Evolutionary conservation across 2,888 invertebrate genomes (phyloP).

Genomic region (Ochropleura leucogaster): DNA sequence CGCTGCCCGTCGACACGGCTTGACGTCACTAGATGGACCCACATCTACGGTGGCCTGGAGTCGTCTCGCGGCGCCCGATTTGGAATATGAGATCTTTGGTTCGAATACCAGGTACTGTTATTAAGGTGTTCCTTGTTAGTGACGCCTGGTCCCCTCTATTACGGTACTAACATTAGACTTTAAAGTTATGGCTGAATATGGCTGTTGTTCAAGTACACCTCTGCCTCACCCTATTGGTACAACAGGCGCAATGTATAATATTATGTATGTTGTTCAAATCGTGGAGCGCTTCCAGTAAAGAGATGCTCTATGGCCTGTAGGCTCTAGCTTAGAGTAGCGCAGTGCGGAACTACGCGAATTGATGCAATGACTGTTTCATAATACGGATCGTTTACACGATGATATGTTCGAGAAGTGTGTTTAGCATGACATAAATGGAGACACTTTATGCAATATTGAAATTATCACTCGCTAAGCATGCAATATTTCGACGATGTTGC

Average conservation of each 20-base stretch:
- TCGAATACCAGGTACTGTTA: too few relatives aligned
- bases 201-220: neutral
- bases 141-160: neutral
- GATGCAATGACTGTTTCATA: conserved; percentile 17
- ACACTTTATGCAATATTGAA: too few relatives aligned
- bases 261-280: conserved; percentile 16
- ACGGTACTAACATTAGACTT: neutral
- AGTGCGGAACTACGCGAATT: conserved; percentile 49
- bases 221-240: neutral
- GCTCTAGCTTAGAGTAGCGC: conserved; percentile 31
- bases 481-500: too few relatives aligned
- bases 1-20: too few relatives aligned
- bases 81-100: too few relatives aligned
- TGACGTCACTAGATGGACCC: too few relatives aligned
- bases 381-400: neutral
- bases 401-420: conserved; percentile 2
- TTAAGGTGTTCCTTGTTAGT: neutral
- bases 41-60: too few relatives aligned
- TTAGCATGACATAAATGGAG: too few relatives aligned
- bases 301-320: conserved; percentile 17
- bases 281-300: conserved; percentile 40
- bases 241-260: neutral
- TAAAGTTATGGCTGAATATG: neutral
- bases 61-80: too few relatives aligned
- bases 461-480: too few relatives aligned